A percentile compares a stretch with the other conserved stretches of the same genome.
These are phyloP conservation scores for Amiota minor DNA, from an alignment of 2,888 invertebrate genomes.

Conservation along the genomic window DNA sequence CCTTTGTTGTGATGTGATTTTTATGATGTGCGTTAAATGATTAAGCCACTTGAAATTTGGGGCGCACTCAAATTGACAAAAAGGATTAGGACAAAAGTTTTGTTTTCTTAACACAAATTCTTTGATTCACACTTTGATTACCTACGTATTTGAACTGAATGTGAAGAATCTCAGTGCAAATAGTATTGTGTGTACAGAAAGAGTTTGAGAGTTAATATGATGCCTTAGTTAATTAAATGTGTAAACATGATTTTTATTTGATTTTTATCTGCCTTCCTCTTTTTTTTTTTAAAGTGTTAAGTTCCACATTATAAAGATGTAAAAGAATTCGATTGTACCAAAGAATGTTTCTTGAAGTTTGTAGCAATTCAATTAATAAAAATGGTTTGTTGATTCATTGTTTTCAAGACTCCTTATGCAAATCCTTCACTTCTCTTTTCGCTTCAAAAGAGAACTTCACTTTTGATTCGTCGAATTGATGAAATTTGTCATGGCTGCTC, in stretches of 20 bases:
- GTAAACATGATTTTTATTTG: constrained; percentile 55
- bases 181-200: constrained; percentile 27
- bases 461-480: constrained; percentile 38
- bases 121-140: constrained; percentile 1
- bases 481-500: constrained; percentile 15
- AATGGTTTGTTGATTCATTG: no score
- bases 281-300: background rate
- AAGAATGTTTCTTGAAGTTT: no score
- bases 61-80: constrained; percentile 58
- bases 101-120: constrained; percentile 42
- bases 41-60: constrained; percentile 67
- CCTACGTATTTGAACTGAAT: no score
- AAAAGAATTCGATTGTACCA: no score
- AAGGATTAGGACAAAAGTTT: constrained; percentile 28
- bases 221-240: constrained; percentile 57
- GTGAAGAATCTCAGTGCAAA: background rate
- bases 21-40: constrained; percentile 69
- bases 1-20: constrained; percentile 61
- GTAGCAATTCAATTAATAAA: no score
- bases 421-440: background rate
- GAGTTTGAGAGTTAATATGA: constrained; percentile 45
- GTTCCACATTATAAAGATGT: no score
- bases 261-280: constrained; percentile 12
- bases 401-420: background rate
- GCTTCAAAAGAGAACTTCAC: constrained; percentile 29